phyloP scores from a whole-genome alignment of 1,140 invertebrate genomes.

The Gryon sp. region DNA sequence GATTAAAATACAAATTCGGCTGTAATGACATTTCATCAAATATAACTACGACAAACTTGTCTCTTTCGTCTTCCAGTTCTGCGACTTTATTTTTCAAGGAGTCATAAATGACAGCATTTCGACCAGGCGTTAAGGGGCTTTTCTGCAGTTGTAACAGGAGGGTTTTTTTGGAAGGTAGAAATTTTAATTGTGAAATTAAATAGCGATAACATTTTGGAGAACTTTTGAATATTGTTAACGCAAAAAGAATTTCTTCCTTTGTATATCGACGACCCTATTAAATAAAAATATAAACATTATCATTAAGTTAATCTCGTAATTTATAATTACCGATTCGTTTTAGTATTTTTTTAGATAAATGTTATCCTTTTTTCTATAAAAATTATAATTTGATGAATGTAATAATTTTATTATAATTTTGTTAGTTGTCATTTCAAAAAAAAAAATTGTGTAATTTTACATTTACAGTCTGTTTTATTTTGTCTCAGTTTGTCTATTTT shows the following conservation, averaged over 20 bases:
- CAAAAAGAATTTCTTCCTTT: background rate
- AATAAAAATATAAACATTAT: too few species aligned
- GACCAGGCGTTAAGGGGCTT: constrained; percentile 5
- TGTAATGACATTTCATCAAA: constrained; percentile 16
- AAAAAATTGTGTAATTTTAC: too few species aligned
- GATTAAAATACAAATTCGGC: constrained; percentile 8
- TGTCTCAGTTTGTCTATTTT: too few species aligned
- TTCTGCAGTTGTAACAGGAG: constrained; percentile 1
- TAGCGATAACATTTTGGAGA: constrained; percentile 7
- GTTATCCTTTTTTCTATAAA: too few species aligned
- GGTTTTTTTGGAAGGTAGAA: constrained; percentile 8
- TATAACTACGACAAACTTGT: constrained; percentile 6
- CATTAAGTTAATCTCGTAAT: too few species aligned
- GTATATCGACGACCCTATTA: constrained; percentile 4
- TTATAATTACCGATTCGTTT: too few species aligned
- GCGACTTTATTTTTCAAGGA: constrained; percentile 1
- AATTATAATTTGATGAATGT: too few species aligned
- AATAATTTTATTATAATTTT: too few species aligned
- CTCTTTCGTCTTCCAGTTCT: background rate
- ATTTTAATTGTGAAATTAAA: background rate
- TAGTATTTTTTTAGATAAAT: too few species aligned
- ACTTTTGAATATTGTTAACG: too few species aligned
- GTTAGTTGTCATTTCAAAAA: too few species aligned
- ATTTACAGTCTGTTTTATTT: too few species aligned
- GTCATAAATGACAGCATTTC: constrained; percentile 14